phyloP scores from a whole-genome alignment of 2,797 vertebrate species.

The Manis pentadactyla region DNA sequence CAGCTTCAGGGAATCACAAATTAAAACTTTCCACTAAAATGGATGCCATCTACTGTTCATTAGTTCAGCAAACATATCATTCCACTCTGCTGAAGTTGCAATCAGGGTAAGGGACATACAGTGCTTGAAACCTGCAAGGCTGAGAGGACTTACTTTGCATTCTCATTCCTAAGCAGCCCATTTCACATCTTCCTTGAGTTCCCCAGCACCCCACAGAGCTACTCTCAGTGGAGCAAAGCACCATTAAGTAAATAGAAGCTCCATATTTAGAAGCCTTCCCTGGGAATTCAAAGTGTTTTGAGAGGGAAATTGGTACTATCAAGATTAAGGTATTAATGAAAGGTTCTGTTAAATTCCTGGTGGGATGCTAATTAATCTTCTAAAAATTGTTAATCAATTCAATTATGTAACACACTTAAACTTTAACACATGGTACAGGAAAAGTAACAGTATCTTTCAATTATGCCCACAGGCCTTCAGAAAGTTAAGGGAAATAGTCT shows the following conservation, averaged over 20 bases:
- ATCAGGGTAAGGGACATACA: conserved; percentile 57
- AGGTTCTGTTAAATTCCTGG: conserved; percentile 77
- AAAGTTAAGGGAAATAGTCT: conserved; percentile 65
- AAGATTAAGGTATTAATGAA: conserved; percentile 77
- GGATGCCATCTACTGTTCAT: conserved; percentile 75
- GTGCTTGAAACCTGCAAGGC: conserved; percentile 58
- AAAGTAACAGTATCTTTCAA: conserved; percentile 65
- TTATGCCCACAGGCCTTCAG: conserved; percentile 65
- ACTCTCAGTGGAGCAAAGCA: conserved; percentile 62
- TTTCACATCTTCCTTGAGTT: conserved; percentile 55
- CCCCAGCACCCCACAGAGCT: conserved; percentile 68
- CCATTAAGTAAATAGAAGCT: conserved; percentile 76
- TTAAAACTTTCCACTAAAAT: conserved; percentile 77
- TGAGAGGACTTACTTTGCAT: conserved; percentile 65
- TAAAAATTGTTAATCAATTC: conserved; percentile 76
- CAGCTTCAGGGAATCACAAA: conserved; percentile 78
- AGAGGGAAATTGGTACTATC: conserved; percentile 70
- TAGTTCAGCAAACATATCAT: conserved; percentile 77
- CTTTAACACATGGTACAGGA: conserved; percentile 56
- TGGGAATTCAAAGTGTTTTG: conserved; percentile 68
- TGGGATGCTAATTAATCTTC: conserved; percentile 76
- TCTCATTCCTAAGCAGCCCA: conserved; percentile 50
- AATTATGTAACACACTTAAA: conserved; percentile 68
- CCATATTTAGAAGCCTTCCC: conserved; percentile 69
- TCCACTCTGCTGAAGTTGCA: conserved; percentile 69